Evolutionary conservation across 2,888 invertebrate genomes (phyloP), one percentile per base, ranked within the genome.

Genomic region (Dicycla oo): DNA sequence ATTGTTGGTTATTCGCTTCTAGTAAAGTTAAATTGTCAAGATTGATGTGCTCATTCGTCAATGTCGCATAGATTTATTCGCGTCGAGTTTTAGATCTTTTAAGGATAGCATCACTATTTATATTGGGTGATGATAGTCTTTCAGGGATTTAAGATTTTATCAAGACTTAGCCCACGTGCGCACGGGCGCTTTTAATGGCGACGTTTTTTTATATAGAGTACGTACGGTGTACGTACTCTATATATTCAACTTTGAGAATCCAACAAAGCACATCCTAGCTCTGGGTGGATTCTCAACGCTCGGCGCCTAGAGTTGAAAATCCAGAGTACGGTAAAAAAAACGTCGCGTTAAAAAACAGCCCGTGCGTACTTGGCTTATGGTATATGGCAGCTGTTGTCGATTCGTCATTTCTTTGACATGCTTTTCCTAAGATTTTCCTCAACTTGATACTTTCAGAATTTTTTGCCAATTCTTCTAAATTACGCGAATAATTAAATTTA

Each of bases 1-100:
- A 56, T 51, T 1, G 45, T 20, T 38, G 30, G 43, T 5, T 69
- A 75, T 69, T 62, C 23, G 43, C 40, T 34, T 66, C 30, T 26
- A 57, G 45, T 67, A 23, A 68, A 61, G 40, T 70, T 54, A 58
- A 60, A 60, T 40, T 60, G 30, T 34, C 45, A 47, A 51, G 69
- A 53, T 13, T 45, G 38, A 58, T 58, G 20, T 15, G 23, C 3
- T 47, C 69, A 69, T 75, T 40, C n/a, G 43, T 75, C 75, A 75
- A 61, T 62, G 75, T 75, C 69, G 47, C 38, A 18, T 40, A 53
- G 75, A 76, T 71, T 76, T 71, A 76, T 74, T 74, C 0, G 11
- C n/a, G 47, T 23, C 45, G 40, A 54, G 74, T 54, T n/a, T 60
- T 34, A 45, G 74, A 74, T 74, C 15, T 74, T 67, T 47, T 30